Base-by-base conservation (phyloP, 2,888 invertebrate species). In the Hemaris fuciformis region DNA sequence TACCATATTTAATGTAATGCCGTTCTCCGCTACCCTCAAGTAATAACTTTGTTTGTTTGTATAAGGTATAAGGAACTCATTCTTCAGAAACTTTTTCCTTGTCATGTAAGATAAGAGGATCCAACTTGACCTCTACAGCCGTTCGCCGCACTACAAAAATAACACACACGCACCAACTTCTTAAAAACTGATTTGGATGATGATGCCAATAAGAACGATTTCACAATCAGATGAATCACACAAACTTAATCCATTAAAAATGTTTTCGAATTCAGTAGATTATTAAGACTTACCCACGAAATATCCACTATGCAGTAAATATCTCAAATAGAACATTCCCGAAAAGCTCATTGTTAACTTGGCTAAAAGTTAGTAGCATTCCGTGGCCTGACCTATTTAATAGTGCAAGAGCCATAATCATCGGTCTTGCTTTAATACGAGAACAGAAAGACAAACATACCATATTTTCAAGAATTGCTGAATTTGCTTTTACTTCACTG, bases 361-460 rank as follows among this genome's bases (percentile, higher is more conserved):
- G 45, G 23, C 22, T 46, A 23, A 46, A 23, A 25, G 23, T 46
- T 25, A n/a, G 46, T 10, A 46, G 46, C 6, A 25, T 13, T 46
- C 46, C n/a, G 23, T 20, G 23, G 23, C 46, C 46, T 46, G 46
- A 46, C 46, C 46, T 46, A 23, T 46, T 46, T 46, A 46, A 46
- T 22, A 46, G n/a, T 46, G 46, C 25, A 13, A 46, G 23, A 23
- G 5, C 7, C 10, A 10, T 20, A 23, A 46, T 22, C 46, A 46
- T n/a, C 6, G n/a, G n/a, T 6, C 25, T 25, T 1, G n/a, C 25
- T 23, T 22, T n/a, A n/a, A 23, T 46, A 25, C 23, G 2, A 10
- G 22, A 22, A 45, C 45, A 45, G 45, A 10, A 46, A 46, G 46
- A 46, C n/a, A 46, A 46, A 46, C 45, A 42, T n/a, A 23, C 10